Evolutionary conservation across 2,888 invertebrate species (phyloP).

Genomic region (Leucania comma): DNA sequence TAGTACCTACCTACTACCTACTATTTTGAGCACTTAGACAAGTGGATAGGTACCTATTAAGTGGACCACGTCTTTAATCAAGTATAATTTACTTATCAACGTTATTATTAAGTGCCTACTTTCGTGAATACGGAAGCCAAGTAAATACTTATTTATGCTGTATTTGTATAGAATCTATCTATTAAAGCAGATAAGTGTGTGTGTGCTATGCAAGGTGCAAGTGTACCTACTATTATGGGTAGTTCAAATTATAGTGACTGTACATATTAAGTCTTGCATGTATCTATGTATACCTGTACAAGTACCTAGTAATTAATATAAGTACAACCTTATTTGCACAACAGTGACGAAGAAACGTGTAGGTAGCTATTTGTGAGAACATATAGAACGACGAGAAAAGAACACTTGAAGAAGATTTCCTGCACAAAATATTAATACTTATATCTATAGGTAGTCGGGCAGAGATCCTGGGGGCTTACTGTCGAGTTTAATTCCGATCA

Average conservation of each 20-base stretch:
- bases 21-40: no score
- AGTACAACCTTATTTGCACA: constrained; percentile 3
- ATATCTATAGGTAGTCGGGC: no score
- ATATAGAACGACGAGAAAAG: no score
- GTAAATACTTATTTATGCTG: neutral
- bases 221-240: neutral
- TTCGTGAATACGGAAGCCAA: neutral
- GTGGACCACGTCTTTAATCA: neutral
- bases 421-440: no score
- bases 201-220: constrained; percentile 10
- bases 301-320: no score
- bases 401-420: no score
- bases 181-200: neutral
- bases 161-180: neutral
- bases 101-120: neutral
- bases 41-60: neutral
- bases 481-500: no score
- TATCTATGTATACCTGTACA: neutral
- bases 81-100: neutral
- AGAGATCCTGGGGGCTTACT: no score
- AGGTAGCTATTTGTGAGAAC: neutral
- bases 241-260: constrained; percentile 8
- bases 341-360: constrained; percentile 9
- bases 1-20: no score
- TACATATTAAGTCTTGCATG: neutral